Evolutionary conservation across 2,113 vertebrate species (phyloP).

Genomic region (Tympanuchus pallidicinctus): DNA sequence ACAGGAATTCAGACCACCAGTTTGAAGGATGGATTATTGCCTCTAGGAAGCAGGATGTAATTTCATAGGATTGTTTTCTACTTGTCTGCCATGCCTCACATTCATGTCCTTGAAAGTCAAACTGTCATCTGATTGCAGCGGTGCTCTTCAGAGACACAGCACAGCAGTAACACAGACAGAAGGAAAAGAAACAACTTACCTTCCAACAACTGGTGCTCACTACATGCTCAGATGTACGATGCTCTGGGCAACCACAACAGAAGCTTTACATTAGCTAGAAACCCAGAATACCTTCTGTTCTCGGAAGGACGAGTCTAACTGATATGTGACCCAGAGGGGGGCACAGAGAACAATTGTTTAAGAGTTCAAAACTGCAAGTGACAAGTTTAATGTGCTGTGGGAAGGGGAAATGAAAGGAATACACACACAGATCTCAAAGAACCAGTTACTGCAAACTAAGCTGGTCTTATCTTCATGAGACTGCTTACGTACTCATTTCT

Average conservation of each 20-base stretch:
- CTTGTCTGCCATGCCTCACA: neutral
- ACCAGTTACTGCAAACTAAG: slow-evolving; percentile 29
- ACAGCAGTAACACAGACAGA: neutral
- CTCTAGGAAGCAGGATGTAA: slow-evolving; percentile 62
- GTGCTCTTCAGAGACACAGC: neutral
- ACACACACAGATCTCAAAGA: neutral
- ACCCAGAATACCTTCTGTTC: neutral
- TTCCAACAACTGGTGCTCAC: neutral
- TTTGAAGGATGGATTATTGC: slow-evolving; percentile 41
- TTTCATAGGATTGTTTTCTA: slow-evolving; percentile 64
- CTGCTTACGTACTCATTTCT: neutral
- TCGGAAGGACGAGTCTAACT: neutral
- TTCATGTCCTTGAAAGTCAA: slow-evolving; percentile 45
- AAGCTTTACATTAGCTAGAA: neutral
- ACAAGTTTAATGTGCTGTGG: neutral
- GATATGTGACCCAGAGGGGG: neutral
- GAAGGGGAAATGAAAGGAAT: neutral
- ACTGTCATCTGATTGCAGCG: slow-evolving; percentile 47
- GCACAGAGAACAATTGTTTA: neutral
- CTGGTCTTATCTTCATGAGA: neutral
- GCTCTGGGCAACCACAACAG: neutral
- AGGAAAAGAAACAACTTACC: slow-evolving; percentile 5
- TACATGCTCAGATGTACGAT: neutral
- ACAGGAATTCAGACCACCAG: slow-evolving; percentile 2
- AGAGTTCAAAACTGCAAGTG: neutral